These are phyloP conservation scores for Crotalus viridis DNA, from an alignment of 2,113 vertebrate genomes.

Conservation along the genomic window DNA sequence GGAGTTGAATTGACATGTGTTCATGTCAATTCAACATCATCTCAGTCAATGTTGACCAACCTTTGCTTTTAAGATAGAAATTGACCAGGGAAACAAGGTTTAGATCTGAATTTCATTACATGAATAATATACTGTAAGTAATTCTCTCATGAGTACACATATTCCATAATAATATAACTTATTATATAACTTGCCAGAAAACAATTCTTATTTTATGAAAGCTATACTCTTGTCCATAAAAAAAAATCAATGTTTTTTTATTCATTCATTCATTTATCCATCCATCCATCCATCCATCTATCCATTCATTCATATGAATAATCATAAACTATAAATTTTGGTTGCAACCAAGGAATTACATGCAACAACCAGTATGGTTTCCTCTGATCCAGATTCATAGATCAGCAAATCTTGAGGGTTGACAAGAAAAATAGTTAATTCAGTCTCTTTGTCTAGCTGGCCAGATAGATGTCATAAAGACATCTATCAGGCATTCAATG, in stretches of 20 bases:
- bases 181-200: not conserved
- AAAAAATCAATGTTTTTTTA: not conserved
- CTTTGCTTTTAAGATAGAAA: not conserved
- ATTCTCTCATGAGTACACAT: not conserved
- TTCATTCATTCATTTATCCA: not conserved
- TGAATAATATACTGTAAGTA: not conserved
- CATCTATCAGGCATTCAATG: not conserved
- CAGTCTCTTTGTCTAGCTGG: too few species aligned
- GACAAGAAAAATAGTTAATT: not conserved
- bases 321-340: not conserved
- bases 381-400: not conserved
- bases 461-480: not conserved
- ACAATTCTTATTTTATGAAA: not conserved
- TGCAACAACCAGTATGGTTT: not conserved
- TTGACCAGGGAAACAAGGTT: not conserved
- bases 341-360: not conserved
- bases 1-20: not conserved
- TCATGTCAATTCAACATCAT: not conserved
- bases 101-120: not conserved
- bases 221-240: not conserved
- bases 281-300: not conserved
- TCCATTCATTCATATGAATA: not conserved
- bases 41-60: not conserved
- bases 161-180: not conserved
- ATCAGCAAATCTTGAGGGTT: not conserved